Percentiles rank a stretch among this genome's conserved stretches.
These are phyloP conservation scores for Hoplodrina ambigua DNA, from an alignment of 2,888 invertebrate genomes.

Conservation along the genomic window DNA sequence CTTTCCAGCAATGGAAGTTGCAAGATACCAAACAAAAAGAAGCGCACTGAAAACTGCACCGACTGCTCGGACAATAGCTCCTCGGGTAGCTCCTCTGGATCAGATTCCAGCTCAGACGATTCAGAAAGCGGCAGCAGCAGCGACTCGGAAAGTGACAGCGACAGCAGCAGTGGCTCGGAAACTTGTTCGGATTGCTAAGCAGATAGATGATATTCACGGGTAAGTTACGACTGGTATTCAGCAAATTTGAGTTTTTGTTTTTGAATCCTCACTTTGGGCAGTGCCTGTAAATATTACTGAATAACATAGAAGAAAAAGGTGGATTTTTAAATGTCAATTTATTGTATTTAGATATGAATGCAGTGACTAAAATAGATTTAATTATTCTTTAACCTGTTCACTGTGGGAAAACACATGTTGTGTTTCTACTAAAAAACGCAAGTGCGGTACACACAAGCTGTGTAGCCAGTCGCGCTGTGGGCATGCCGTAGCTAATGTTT, in stretches of 20 bases:
- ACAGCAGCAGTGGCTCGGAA: constrained; percentile 76
- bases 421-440: too few species aligned
- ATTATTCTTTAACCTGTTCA: not conserved
- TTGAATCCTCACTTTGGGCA: not conserved
- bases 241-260: not conserved
- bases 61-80: constrained; percentile 79
- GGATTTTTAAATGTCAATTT: constrained; percentile 21
- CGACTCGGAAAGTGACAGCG: constrained; percentile 78
- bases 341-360: constrained; percentile 1
- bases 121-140: constrained; percentile 78
- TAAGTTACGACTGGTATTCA: constrained; percentile 73
- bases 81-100: constrained; percentile 78
- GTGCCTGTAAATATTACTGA: constrained; percentile 32
- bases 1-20: constrained; percentile 79
- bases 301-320: constrained; percentile 9
- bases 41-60: constrained; percentile 76
- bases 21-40: constrained; percentile 84
- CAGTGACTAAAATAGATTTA: constrained; percentile 5
- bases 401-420: too few species aligned
- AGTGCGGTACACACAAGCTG: too few species aligned
- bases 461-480: too few species aligned
- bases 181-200: constrained; percentile 72
- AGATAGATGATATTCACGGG: constrained; percentile 63
- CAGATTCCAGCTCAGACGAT: constrained; percentile 75
- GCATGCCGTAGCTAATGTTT: too few species aligned